These are phyloP conservation scores for Oegoconia quadripuncta DNA, from an alignment of 2,888 invertebrate genomes.

Conservation along the genomic window DNA sequence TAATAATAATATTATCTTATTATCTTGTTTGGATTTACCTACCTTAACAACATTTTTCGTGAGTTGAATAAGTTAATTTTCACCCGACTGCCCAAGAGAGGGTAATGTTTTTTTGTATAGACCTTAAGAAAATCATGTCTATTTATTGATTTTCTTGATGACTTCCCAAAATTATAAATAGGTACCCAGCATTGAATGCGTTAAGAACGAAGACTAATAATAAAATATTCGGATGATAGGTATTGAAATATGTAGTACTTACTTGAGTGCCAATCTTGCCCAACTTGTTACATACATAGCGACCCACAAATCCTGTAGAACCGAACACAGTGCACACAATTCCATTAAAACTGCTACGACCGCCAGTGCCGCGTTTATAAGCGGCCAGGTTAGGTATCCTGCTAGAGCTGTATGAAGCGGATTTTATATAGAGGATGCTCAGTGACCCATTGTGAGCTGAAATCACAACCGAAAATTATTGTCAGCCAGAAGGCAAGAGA, in stretches of 20 bases:
- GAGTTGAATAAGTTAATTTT: too few species aligned
- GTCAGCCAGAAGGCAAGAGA: background rate
- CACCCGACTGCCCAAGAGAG: too few species aligned
- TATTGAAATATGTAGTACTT: conserved; percentile 16
- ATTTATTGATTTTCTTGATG: too few species aligned
- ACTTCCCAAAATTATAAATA: too few species aligned
- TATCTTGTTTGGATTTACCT: too few species aligned
- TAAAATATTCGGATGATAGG: background rate
- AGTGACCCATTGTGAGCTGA: conserved; percentile 60
- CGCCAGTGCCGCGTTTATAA: conserved; percentile 91
- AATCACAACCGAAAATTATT: conserved; percentile 19
- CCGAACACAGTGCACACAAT: conserved; percentile 99
- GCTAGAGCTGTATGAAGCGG: conserved; percentile 76
- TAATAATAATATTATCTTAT: too few species aligned
- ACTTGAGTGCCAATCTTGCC: conserved; percentile 93
- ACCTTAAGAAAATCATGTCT: too few species aligned
- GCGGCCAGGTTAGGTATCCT: conserved; percentile 80
- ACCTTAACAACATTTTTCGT: too few species aligned
- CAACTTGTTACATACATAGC: conserved; percentile 91
- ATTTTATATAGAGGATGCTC: conserved; percentile 67
- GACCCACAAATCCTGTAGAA: conserved; percentile 92
- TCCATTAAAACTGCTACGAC: conserved; percentile 97
- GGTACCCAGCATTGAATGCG: too few species aligned
- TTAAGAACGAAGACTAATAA: too few species aligned
- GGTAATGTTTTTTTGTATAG: too few species aligned